phyloP scores from a whole-genome alignment of 1,140 invertebrate species.

The Cepaea nemoralis region DNA sequence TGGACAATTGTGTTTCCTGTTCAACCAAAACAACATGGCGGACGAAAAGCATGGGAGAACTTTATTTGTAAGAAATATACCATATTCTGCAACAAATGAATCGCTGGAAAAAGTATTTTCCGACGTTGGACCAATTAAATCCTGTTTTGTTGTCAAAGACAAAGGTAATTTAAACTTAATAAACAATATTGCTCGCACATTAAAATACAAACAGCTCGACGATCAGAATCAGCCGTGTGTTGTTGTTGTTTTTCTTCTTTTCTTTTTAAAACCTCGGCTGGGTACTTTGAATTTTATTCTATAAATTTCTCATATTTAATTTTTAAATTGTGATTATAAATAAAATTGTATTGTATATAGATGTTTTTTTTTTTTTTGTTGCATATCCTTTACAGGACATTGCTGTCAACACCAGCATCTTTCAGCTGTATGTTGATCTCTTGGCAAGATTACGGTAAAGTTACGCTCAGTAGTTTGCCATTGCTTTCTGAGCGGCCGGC shows the following conservation, averaged over 20 bases:
- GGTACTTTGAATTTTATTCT: background rate
- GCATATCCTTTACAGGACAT: too few relatives aligned
- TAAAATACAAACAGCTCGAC: too few relatives aligned
- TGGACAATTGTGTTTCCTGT: too few relatives aligned
- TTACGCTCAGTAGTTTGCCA: too few relatives aligned
- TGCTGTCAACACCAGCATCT: too few relatives aligned
- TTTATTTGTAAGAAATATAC: slow-evolving; percentile 58
- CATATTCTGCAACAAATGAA: slow-evolving; percentile 51
- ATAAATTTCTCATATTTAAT: background rate
- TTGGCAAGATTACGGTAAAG: too few relatives aligned
- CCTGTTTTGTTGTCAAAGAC: slow-evolving; percentile 58
- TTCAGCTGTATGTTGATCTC: too few relatives aligned
- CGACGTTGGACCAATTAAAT: slow-evolving; percentile 56
- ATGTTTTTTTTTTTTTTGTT: too few relatives aligned
- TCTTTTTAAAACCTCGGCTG: background rate
- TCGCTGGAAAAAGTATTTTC: slow-evolving; percentile 51
- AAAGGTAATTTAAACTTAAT: too few relatives aligned
- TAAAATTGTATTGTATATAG: background rate
- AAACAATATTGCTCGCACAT: too few relatives aligned
- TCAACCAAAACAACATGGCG: too few relatives aligned
- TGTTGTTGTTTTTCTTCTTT: background rate
- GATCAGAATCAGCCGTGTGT: background rate
- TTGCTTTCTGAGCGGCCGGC: too few relatives aligned
- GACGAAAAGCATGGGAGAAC: slow-evolving; percentile 49
- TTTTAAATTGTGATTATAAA: background rate